Percentiles rank a stretch among this genome's conserved stretches.
These are phyloP conservation scores for Riparia riparia DNA, from an alignment of 2,113 vertebrate species.

Conservation along the genomic window DNA sequence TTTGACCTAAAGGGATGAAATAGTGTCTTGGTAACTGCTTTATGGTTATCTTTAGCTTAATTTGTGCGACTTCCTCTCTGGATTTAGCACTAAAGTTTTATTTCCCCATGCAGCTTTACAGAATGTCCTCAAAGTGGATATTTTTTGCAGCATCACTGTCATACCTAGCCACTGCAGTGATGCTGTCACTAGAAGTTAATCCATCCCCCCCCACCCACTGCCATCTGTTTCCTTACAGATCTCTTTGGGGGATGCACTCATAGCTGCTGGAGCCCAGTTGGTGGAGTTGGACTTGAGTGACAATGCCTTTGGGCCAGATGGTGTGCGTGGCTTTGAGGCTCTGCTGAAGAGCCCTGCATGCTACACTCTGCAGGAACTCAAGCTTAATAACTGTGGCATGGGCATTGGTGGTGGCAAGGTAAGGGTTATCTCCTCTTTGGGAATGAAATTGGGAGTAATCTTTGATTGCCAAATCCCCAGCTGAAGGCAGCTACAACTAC, in stretches of 20 bases:
- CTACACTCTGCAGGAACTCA: constrained; percentile 89
- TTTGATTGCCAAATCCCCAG: not conserved
- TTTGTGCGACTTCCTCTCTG: not conserved
- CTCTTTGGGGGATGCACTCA: constrained; percentile 90
- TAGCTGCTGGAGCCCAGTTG: constrained; percentile 87
- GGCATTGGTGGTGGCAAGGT: constrained; percentile 97
- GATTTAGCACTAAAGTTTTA: not conserved
- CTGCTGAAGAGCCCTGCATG: constrained; percentile 90
- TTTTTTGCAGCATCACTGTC: not conserved
- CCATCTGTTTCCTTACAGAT: constrained; percentile 77
- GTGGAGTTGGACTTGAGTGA: constrained; percentile 94
- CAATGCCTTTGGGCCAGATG: constrained; percentile 97
- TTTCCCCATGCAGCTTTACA: not conserved
- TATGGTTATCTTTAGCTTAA: not conserved
- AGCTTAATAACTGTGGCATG: constrained; percentile 98
- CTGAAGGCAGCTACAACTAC: not conserved
- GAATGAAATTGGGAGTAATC: not conserved
- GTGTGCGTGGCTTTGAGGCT: constrained; percentile 90
- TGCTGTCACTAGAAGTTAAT: not conserved
- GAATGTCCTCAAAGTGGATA: not conserved
- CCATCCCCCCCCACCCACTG: not conserved
- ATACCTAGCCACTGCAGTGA: not conserved
- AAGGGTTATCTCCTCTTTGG: not conserved
- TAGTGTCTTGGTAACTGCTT: not conserved
- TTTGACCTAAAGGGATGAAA: not conserved